Conservation (phyloP, 2,888 invertebrate genomes). For the Geophilus truncorum region DNA sequence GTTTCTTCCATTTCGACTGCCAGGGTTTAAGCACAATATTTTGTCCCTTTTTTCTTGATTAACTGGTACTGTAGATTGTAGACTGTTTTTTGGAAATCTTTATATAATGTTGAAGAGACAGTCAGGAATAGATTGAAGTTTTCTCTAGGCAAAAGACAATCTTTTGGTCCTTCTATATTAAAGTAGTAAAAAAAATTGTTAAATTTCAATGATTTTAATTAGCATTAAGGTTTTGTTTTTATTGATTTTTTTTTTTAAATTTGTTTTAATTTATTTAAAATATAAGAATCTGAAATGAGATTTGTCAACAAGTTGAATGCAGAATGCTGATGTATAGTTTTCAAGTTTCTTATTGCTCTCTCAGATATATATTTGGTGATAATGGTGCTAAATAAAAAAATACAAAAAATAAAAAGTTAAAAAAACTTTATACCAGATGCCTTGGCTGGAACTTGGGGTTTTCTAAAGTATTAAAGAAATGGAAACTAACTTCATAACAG, state of each 20-base stretch:
- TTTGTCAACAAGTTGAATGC: background rate
- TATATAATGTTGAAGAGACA: slow-evolving; percentile 6
- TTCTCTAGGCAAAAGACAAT: slow-evolving; percentile 23
- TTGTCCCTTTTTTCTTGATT: background rate
- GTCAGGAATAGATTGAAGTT: slow-evolving; percentile 24
- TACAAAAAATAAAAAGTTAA: background rate
- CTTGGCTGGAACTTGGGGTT: slow-evolving; percentile 29
- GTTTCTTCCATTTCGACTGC: slow-evolving; percentile 25
- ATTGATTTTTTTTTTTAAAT: background rate
- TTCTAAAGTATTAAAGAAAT: background rate
- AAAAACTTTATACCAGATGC: slow-evolving; percentile 31
- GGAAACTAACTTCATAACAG: background rate
- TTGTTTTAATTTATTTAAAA: too few relatives aligned
- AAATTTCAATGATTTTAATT: background rate
- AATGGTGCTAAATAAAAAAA: slow-evolving; percentile 30
- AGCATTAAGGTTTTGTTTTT: background rate
- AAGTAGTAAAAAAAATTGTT: background rate
- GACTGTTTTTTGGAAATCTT: slow-evolving; percentile 20
- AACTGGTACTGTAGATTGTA: background rate
- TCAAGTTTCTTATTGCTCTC: slow-evolving; percentile 28
- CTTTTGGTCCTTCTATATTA: background rate
- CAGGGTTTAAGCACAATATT: slow-evolving; percentile 21
- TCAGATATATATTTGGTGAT: slow-evolving; percentile 32
- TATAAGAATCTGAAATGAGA: background rate
- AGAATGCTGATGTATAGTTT: slow-evolving; percentile 27